phyloP scores from a whole-genome alignment of 1,140 invertebrate species.

The Macrotrachela quadricornifera region DNA sequence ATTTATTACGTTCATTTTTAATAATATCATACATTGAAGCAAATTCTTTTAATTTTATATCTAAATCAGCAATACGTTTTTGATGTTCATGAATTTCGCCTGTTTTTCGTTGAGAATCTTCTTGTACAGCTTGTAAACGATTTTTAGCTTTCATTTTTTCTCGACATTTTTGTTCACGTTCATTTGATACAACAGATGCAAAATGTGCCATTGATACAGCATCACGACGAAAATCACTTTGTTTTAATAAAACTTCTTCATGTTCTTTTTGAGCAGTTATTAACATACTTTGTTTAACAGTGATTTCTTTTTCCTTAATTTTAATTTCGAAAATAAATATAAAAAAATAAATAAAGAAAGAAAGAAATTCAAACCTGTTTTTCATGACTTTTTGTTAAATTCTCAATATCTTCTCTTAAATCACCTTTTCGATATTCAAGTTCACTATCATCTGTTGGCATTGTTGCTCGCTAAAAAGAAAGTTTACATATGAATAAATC shows the following conservation, averaged over 20 bases:
- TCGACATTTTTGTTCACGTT: constrained; percentile 29
- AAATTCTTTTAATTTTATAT: constrained; percentile 28
- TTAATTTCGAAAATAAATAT: no score
- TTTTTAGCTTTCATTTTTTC: constrained; percentile 30
- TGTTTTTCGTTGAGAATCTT: constrained; percentile 29
- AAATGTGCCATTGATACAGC: constrained; percentile 27
- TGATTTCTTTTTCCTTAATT: no score
- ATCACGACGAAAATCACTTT: constrained; percentile 29
- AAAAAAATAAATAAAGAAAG: no score
- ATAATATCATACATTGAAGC: constrained; percentile 30
- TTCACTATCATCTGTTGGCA: no score
- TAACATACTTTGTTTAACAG: no score
- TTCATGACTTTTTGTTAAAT: no score
- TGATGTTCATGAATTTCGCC: constrained; percentile 27
- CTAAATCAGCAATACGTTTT: constrained; percentile 28
- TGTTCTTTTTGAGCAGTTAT: no score
- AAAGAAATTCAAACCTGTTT: no score
- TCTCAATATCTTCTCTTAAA: no score
- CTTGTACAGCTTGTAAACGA: constrained; percentile 22
- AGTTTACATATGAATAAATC: no score
- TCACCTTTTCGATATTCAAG: no score
- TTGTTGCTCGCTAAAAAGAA: no score
- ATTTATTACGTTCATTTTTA: constrained; percentile 31
- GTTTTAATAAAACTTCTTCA: constrained; percentile 25
- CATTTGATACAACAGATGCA: constrained; percentile 30